Conservation (phyloP, 2,888 invertebrate genomes). For the Phanerotoma sp. region DNA sequence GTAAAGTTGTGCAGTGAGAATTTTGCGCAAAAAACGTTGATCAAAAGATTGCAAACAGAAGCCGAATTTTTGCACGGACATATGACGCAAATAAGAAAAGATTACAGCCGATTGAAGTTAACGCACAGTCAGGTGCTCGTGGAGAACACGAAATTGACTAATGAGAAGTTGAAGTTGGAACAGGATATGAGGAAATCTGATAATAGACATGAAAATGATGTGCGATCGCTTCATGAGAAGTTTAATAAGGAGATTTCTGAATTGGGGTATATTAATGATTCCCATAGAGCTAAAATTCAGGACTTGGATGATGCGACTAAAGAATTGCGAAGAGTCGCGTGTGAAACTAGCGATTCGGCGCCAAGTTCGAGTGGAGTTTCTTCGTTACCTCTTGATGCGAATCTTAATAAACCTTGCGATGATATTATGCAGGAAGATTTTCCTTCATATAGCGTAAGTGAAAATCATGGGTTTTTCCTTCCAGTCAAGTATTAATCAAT, state of each 20-base stretch:
- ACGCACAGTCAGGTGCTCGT: conserved; percentile 73
- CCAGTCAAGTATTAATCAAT: not conserved
- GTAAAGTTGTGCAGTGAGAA: too few species aligned
- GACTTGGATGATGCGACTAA: conserved; percentile 56
- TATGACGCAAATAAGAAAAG: conserved; percentile 64
- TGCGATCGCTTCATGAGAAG: conserved; percentile 50
- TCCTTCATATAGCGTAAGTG: conserved; percentile 48
- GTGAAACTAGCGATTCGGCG: conserved; percentile 54
- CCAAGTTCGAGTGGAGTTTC: conserved; percentile 56
- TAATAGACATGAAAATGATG: conserved; percentile 43
- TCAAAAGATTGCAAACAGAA: conserved; percentile 51
- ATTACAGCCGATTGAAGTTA: conserved; percentile 72
- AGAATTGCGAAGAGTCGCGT: conserved; percentile 53
- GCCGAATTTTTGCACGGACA: conserved; percentile 56
- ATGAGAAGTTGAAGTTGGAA: conserved; percentile 70
- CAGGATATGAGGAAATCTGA: conserved; percentile 63
- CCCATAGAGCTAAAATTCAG: conserved; percentile 56
- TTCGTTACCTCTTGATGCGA: conserved; percentile 48
- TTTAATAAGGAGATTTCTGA: conserved; percentile 52
- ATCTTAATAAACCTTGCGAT: conserved; percentile 48
- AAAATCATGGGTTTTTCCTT: too few species aligned
- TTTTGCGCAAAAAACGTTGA: conserved; percentile 41
- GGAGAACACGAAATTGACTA: conserved; percentile 72
- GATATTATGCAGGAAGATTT: conserved; percentile 50
- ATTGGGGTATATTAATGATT: conserved; percentile 60